phyloP scores from a whole-genome alignment of 2,113 vertebrate genomes.

The Mobula hypostoma region DNA sequence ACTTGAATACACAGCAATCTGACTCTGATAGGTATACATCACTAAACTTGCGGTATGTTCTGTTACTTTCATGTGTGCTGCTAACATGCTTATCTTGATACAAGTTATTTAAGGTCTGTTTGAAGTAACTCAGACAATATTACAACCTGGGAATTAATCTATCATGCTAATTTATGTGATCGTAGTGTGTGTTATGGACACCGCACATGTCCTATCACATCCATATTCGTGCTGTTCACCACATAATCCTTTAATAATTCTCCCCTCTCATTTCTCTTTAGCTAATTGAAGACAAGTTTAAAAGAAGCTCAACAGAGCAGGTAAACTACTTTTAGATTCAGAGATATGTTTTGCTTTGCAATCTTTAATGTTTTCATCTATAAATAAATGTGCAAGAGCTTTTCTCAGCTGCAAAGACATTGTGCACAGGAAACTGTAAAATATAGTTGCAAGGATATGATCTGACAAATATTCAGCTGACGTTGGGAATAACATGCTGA shows the following conservation, averaged over 20 bases:
- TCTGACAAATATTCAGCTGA: neutral
- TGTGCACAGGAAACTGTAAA: neutral
- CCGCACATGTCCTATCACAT: slow-evolving; percentile 14
- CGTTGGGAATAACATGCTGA: neutral
- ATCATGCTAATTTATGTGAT: neutral
- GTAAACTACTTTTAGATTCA: slow-evolving; percentile 34
- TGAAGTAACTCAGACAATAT: neutral
- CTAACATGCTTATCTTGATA: neutral
- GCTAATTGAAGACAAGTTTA: slow-evolving; percentile 35
- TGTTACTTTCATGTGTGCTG: neutral
- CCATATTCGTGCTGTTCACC: neutral
- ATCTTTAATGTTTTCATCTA: neutral
- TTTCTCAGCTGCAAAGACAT: neutral
- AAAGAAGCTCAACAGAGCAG: slow-evolving; percentile 35
- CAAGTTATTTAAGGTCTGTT: neutral
- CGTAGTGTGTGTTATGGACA: neutral
- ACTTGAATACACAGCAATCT: neutral
- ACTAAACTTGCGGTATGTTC: neutral
- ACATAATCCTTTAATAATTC: slow-evolving; percentile 16
- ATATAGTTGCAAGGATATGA: neutral
- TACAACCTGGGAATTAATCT: neutral
- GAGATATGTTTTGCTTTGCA: neutral
- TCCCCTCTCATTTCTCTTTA: slow-evolving; percentile 34
- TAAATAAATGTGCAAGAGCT: neutral
- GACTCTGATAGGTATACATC: neutral